Percentiles rank a stretch among this genome's conserved stretches.
phyloP scores from a whole-genome alignment of 1,140 invertebrate species.

The Drosophila sp. region DNA sequence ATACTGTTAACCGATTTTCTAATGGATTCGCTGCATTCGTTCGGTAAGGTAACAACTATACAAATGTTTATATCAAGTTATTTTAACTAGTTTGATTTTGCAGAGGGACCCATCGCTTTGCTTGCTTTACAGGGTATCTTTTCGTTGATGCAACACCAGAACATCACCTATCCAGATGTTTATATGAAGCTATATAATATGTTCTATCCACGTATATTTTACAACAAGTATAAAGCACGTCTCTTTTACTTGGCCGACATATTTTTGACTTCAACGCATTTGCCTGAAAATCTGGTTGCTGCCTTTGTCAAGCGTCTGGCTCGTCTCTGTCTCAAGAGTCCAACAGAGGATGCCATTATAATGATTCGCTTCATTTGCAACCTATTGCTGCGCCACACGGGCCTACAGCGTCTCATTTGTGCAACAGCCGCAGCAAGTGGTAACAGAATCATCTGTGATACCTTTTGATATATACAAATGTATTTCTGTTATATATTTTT shows the following conservation, averaged over 20 bases:
- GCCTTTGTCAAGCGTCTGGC: slow-evolving; percentile 96
- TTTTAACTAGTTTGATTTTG: slow-evolving; percentile 28
- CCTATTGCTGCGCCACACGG: slow-evolving; percentile 94
- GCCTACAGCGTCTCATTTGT: slow-evolving; percentile 91
- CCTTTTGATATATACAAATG: neutral
- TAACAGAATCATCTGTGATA: slow-evolving; percentile 1
- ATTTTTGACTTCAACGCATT: slow-evolving; percentile 96
- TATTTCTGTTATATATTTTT: neutral
- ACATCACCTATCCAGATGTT: slow-evolving; percentile 98
- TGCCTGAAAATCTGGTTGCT: slow-evolving; percentile 95
- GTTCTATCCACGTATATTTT: slow-evolving; percentile 95
- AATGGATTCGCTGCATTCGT: slow-evolving; percentile 93
- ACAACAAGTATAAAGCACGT: slow-evolving; percentile 94
- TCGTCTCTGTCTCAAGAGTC: slow-evolving; percentile 92
- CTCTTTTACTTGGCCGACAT: slow-evolving; percentile 94
- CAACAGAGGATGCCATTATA: slow-evolving; percentile 91
- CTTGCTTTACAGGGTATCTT: slow-evolving; percentile 97
- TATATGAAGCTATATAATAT: slow-evolving; percentile 97
- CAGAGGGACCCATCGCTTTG: slow-evolving; percentile 94
- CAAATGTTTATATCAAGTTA: neutral
- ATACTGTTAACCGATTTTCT: slow-evolving; percentile 96
- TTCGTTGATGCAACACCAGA: slow-evolving; percentile 94
- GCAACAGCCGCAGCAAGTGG: slow-evolving; percentile 85
- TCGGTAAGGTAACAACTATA: slow-evolving; percentile 85
- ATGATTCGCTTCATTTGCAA: slow-evolving; percentile 94